Percentiles rank a stretch among this genome's conserved stretches.
These are phyloP conservation scores for Brachycybe producta DNA, from an alignment of 2,888 invertebrate species.

Conservation along the genomic window DNA sequence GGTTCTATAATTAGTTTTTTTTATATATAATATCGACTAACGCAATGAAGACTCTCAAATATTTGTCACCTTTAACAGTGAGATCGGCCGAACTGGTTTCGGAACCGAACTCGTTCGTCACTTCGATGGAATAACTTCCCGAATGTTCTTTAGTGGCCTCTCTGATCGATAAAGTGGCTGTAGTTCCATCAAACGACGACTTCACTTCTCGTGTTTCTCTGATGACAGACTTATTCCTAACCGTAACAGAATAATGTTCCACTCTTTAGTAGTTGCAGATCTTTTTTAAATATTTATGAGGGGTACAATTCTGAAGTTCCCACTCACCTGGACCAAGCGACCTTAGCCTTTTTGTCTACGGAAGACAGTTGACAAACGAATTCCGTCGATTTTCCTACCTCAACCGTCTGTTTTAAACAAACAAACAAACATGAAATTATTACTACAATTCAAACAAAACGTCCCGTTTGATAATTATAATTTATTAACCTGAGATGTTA, in stretches of 20 bases:
- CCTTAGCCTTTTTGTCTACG: slow-evolving; percentile 61
- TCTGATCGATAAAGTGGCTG: slow-evolving; percentile 62
- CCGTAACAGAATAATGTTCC: too few relatives aligned
- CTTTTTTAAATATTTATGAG: background rate
- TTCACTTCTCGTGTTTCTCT: slow-evolving; percentile 61
- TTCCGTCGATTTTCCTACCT: slow-evolving; percentile 62
- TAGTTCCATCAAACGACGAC: slow-evolving; percentile 70
- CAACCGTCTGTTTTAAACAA: slow-evolving; percentile 42
- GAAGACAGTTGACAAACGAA: slow-evolving; percentile 59
- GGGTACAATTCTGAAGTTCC: too few relatives aligned
- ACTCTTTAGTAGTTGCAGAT: slow-evolving; percentile 3
- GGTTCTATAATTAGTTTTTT: slow-evolving; percentile 17
- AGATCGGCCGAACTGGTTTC: slow-evolving; percentile 77
- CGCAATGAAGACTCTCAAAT: too few relatives aligned
- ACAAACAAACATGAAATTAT: slow-evolving; percentile 36
- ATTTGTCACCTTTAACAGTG: slow-evolving; percentile 48
- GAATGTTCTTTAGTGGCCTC: slow-evolving; percentile 58
- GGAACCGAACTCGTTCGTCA: slow-evolving; percentile 80
- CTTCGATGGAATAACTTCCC: slow-evolving; percentile 70
- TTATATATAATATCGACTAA: too few relatives aligned
- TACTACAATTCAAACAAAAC: slow-evolving; percentile 18
- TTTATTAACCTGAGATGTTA: slow-evolving; percentile 21
- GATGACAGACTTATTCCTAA: slow-evolving; percentile 51
- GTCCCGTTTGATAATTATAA: slow-evolving; percentile 3
- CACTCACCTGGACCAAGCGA: slow-evolving; percentile 74